Base-by-base conservation (phyloP, 2,797 vertebrate species). In the Scyliorhinus canicula region DNA sequence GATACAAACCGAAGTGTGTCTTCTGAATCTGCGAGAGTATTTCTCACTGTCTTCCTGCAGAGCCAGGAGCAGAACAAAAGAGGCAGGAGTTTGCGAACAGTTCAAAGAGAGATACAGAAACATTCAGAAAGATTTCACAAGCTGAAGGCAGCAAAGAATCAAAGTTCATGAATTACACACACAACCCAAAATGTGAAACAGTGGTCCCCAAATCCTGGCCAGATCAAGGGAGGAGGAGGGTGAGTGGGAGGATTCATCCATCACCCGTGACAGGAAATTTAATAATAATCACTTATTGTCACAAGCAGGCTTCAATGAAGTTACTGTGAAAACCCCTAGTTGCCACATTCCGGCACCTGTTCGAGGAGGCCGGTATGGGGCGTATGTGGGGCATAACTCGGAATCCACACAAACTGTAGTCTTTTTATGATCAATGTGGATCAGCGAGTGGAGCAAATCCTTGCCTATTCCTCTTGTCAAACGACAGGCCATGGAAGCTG, bases 41-140 rank as follows among this genome's bases (percentile, higher is more conserved):
- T 97, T 98, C 96, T 99, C 99, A 96, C 98, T 99, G 97, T 99
- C 98, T 97, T 99, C 99, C 99, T 99, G 97, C 95, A 97, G 40
- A 95, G 69, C 90, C 55, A 91, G 35, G 77, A 95, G 31, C 67
- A 28, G 52, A 31, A 44, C 71, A 50, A 57, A 67, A 95, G 21
- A 93, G 47, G 57, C 47, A 35, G 69, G 74, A 55, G 74, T 35
- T 40, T 86, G 60, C 35, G 26, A 44, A 67, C 79, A 52, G 44
- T 63, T 95, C 63, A 24, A 85, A 19, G 4, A 47, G 7, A 35
- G 84, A 28, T 35, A 50, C 55, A 85, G 84, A 24, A 69, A 28
- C 44, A 95, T 40, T 84, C 14, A 67, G 40, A 52, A 95, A 74
- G 11, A 82, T 74, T 28, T 28, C 40, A 71, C 71, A 19, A 88